Conservation (phyloP, 2,113 vertebrate genomes). For the Amphiprion percula region DNA sequence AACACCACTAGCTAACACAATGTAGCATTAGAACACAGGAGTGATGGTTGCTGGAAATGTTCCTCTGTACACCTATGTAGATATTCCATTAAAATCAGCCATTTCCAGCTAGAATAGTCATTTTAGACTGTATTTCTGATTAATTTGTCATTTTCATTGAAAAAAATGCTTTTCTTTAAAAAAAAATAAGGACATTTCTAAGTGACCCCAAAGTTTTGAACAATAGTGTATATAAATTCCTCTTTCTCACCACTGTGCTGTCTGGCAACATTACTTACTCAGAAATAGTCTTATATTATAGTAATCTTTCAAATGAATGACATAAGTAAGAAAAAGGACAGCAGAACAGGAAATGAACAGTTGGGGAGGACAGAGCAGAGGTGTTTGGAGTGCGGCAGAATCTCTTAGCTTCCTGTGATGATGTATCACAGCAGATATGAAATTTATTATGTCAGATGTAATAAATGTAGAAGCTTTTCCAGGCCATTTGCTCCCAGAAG, state of each 20-base stretch:
- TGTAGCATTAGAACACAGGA: too few relatives aligned
- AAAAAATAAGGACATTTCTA: too few relatives aligned
- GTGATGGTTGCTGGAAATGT: too few relatives aligned
- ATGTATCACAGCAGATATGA: conserved; percentile 40
- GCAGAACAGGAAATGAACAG: conserved; percentile 10
- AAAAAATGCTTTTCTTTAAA: too few relatives aligned
- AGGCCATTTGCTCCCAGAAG: conserved; percentile 27
- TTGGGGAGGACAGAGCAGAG: conserved; percentile 12
- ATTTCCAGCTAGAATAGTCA: too few relatives aligned
- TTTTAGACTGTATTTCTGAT: too few relatives aligned
- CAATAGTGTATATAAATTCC: too few relatives aligned
- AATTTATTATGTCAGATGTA: conserved; percentile 59
- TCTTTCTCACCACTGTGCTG: background rate
- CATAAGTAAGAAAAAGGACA: background rate
- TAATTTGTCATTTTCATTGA: too few relatives aligned
- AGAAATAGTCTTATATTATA: background rate
- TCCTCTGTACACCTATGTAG: too few relatives aligned
- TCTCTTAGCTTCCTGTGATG: conserved; percentile 31
- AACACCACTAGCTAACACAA: too few relatives aligned
- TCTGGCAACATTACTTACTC: background rate
- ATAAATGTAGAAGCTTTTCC: conserved; percentile 52
- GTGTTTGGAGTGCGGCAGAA: conserved; percentile 22
- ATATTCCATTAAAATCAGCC: too few relatives aligned
- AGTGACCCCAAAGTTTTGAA: too few relatives aligned
- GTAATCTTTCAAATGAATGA: conserved; percentile 17